These are phyloP conservation scores for Sylvicola cinctus DNA, from an alignment of 2,888 invertebrate species.

Conservation along the genomic window DNA sequence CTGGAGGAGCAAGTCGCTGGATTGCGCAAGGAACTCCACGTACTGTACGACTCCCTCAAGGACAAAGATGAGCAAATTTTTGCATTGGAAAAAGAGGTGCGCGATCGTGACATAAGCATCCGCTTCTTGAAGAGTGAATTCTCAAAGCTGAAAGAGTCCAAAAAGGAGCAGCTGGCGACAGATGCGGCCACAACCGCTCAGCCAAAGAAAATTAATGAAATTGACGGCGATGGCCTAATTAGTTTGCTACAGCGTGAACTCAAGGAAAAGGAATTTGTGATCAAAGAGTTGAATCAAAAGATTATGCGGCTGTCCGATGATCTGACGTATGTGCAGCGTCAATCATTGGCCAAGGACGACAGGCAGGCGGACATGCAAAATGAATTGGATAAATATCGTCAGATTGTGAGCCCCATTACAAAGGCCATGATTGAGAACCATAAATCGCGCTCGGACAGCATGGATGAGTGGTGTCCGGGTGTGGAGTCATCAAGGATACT, in stretches of 20 bases:
- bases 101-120: slow-evolving; percentile 11
- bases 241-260: slow-evolving; percentile 9
- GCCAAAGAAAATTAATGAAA: slow-evolving; percentile 9
- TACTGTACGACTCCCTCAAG: slow-evolving; percentile 11
- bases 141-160: slow-evolving; percentile 8
- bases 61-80: slow-evolving; percentile 13
- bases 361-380: slow-evolving; percentile 59
- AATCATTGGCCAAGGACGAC: slow-evolving; percentile 41
- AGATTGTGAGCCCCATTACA: slow-evolving; percentile 51
- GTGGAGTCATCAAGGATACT: slow-evolving; percentile 33
- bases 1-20: slow-evolving; percentile 11
- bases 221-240: no score
- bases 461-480: slow-evolving; percentile 28
- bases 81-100: slow-evolving; percentile 11
- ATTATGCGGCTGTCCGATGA: slow-evolving; percentile 16
- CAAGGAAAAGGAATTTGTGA: slow-evolving; percentile 12
- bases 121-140: slow-evolving; percentile 9
- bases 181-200: background rate
- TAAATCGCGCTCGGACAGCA: slow-evolving; percentile 20
- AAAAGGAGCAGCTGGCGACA: slow-evolving; percentile 4
- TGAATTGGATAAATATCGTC: slow-evolving; percentile 70
- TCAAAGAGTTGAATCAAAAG: slow-evolving; percentile 14
- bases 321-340: slow-evolving; percentile 14
- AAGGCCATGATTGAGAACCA: slow-evolving; percentile 38
- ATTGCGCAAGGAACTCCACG: slow-evolving; percentile 12